Evolutionary conservation across 2,888 invertebrate species (phyloP).

Genomic region (Conomelus anceps): DNA sequence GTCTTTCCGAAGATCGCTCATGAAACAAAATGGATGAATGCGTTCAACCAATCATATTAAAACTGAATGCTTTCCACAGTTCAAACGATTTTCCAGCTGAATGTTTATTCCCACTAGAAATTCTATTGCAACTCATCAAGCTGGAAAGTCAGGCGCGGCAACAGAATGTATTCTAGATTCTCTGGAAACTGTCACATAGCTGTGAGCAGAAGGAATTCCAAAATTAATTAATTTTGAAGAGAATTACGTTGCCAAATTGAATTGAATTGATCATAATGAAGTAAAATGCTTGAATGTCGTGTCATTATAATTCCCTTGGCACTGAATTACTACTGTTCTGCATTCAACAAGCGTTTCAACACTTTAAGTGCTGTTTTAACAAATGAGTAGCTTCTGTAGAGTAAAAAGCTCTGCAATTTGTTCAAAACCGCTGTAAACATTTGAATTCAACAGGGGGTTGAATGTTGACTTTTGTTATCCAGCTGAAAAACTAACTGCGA

Average conservation of each 20-base stretch:
- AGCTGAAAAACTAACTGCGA: too few relatives aligned
- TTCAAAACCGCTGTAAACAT: too few relatives aligned
- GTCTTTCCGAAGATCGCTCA: not conserved
- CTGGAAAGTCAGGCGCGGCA: not conserved
- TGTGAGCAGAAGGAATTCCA: not conserved
- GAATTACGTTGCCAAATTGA: not conserved
- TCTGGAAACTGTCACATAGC: not conserved
- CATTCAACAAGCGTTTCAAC: too few relatives aligned
- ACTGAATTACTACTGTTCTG: too few relatives aligned
- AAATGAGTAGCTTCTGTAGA: too few relatives aligned
- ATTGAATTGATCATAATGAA: not conserved
- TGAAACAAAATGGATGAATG: not conserved
- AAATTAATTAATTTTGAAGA: not conserved
- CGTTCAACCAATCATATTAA: not conserved
- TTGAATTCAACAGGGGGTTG: too few relatives aligned
- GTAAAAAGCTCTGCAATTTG: too few relatives aligned
- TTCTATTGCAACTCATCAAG: not conserved
- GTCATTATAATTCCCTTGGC: not conserved
- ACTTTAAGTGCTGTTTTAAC: too few relatives aligned
- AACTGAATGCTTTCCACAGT: not conserved
- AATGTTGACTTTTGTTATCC: too few relatives aligned
- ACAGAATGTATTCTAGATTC: not conserved
- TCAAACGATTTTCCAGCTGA: not conserved
- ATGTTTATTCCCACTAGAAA: not conserved
- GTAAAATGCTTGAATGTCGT: not conserved